A percentile compares a stretch with the other conserved stretches of the same genome.
Conservation (phyloP, 2,797 vertebrate genomes). For the Amphiprion clarkii region DNA sequence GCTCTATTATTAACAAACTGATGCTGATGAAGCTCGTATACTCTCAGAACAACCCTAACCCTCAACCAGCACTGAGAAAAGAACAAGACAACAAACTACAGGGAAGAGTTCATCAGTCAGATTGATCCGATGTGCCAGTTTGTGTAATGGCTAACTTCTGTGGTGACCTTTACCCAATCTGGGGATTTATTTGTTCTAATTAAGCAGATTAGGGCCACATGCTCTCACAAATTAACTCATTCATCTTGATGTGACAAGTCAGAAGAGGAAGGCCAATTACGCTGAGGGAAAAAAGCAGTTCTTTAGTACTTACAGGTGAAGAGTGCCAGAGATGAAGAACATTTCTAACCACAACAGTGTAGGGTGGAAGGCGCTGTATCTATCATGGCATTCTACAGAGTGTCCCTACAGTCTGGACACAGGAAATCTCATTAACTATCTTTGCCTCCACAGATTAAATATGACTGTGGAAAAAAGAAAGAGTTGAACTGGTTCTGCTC, state of each 20-base stretch:
- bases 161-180: slow-evolving; percentile 52
- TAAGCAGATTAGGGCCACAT: slow-evolving; percentile 67
- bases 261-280: slow-evolving; percentile 65
- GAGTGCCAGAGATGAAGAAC: slow-evolving; percentile 24
- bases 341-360: background rate
- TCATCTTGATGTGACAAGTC: slow-evolving; percentile 67
- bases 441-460: too few species aligned
- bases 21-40: background rate
- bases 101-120: slow-evolving; percentile 16
- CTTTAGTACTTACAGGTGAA: slow-evolving; percentile 28
- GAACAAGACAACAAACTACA: background rate
- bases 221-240: slow-evolving; percentile 74
- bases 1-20: background rate
- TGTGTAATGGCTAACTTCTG: slow-evolving; percentile 36
- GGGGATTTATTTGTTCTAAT: slow-evolving; percentile 83
- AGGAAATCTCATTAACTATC: too few species aligned
- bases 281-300: slow-evolving; percentile 47
- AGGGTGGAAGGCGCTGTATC: too few species aligned
- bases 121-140: slow-evolving; percentile 35
- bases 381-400: too few species aligned
- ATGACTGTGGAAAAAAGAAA: too few species aligned
- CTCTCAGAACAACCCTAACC: too few species aligned
- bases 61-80: background rate
- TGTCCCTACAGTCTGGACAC: too few species aligned
- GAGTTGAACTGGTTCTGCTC: too few species aligned